Base-by-base conservation (phyloP, 2,113 vertebrate genomes). In the Odontesthes bonariensis region DNA sequence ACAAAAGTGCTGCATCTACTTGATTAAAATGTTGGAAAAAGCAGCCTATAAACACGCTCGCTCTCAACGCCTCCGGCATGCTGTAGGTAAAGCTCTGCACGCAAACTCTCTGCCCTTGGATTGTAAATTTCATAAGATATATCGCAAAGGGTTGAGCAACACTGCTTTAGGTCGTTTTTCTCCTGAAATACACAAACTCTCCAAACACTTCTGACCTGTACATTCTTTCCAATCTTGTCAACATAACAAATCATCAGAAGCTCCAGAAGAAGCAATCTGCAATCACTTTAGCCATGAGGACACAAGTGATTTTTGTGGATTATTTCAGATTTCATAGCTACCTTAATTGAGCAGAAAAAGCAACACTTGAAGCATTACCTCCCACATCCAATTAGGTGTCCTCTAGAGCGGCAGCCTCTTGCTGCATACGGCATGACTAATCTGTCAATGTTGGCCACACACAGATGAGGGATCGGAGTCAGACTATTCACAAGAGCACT, bases 371-470 rank as follows among this genome's bases (percentile, higher is more conserved):
- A 88, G 84, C 84, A 89, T 80, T 54, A 77, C 87, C 86, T 56
- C 92, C 92, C 84, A 93, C 93, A 20, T 83, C 83, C 78, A 92
- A 92, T 91, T 89, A 89, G 92, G 76, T 81, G 68, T 87, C 78
- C 86, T 86, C 85, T 73, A 89, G 88, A 90, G 82, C 69, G 31
- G 79, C 59, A 53, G 87, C 66, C 88, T 90, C 83, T 82, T 72
- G 74, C 77, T 81, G 87, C 81, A 75, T 58, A 73, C 52, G 32
- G 63, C 73, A 79, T 92, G 91, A 94, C 89, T 93, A 93, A 93
- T 90, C 83, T 84, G 76, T 74, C 86, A 87, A 86, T 89, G 90
- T 89, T 86, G 86, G 91, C 88, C 92, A 92, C 81, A 85, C 74
- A 74, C 80, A 86, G 75, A 85, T 82, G 14, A 79, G 66, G 51